Evolutionary conservation across 2,113 vertebrate species (phyloP).

Genomic region (Echinops telfairi): DNA sequence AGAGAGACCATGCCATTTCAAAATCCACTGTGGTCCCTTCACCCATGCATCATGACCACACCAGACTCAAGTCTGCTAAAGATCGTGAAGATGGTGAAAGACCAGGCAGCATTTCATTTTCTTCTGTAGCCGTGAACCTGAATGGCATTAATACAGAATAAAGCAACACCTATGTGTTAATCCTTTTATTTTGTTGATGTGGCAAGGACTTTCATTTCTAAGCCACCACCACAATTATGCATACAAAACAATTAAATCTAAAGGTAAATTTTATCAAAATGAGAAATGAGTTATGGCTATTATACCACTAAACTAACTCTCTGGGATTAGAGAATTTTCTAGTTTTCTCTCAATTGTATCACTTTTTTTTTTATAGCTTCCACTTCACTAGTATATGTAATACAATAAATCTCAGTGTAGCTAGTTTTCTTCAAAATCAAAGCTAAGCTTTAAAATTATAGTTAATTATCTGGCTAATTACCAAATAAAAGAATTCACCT

Average conservation of each 20-base stretch:
- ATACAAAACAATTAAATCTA: background rate
- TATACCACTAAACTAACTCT: background rate
- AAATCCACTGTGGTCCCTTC: no score
- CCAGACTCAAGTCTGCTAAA: no score
- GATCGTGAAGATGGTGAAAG: background rate
- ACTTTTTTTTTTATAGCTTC: background rate
- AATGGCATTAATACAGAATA: background rate
- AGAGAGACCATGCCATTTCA: no score
- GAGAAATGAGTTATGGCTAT: background rate
- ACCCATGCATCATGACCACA: no score
- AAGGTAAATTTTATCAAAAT: slow-evolving; percentile 3
- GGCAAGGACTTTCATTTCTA: background rate
- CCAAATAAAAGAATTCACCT: slow-evolving; percentile 38
- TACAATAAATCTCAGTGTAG: background rate
- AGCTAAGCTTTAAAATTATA: slow-evolving; percentile 29
- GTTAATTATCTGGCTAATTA: slow-evolving; percentile 61
- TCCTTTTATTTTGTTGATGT: no score
- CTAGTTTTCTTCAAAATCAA: slow-evolving; percentile 48
- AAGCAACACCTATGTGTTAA: background rate
- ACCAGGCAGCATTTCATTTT: background rate
- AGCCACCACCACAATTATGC: background rate
- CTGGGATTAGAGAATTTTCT: background rate
- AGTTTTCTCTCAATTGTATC: background rate
- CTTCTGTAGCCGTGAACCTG: background rate
- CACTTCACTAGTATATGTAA: background rate